Evolutionary conservation across 2,888 invertebrate species (phyloP).

Genomic region (Andrena minutula): DNA sequence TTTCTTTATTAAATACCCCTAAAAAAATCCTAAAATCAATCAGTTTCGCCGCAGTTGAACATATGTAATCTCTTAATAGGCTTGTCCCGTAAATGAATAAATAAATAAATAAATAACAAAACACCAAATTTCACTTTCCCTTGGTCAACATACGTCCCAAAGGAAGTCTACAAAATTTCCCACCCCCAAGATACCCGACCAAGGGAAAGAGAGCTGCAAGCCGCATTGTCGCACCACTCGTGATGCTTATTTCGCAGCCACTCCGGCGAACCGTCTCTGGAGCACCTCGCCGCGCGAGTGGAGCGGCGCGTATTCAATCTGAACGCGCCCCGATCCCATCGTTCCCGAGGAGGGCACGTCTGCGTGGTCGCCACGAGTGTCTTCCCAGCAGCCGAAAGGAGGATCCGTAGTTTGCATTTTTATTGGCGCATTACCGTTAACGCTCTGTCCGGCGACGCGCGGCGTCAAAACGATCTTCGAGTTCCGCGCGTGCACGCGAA

Average conservation of each 20-base stretch:
- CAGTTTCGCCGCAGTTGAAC: too few species aligned
- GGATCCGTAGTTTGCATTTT: slow-evolving; percentile 76
- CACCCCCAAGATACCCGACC: background rate
- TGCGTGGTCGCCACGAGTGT: slow-evolving; percentile 15
- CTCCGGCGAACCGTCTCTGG: slow-evolving; percentile 59
- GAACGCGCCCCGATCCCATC: slow-evolving; percentile 37
- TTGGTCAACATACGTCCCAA: background rate
- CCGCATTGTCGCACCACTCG: slow-evolving; percentile 46
- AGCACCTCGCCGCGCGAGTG: slow-evolving; percentile 43
- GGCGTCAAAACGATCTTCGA: slow-evolving; percentile 56
- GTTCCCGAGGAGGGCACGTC: background rate
- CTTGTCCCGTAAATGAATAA: too few species aligned
- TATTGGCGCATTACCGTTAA: slow-evolving; percentile 76
- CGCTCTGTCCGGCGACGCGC: slow-evolving; percentile 59
- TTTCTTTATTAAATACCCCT: too few species aligned
- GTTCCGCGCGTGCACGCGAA: slow-evolving; percentile 43
- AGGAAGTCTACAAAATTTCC: slow-evolving; percentile 12
- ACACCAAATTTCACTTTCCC: background rate
- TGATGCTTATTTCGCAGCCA: slow-evolving; percentile 70
- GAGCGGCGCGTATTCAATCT: slow-evolving; percentile 64
- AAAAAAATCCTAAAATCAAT: too few species aligned
- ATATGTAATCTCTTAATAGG: too few species aligned
- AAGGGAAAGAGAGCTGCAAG: slow-evolving; percentile 28
- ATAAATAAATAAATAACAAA: too few species aligned
- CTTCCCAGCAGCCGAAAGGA: slow-evolving; percentile 40